phyloP scores from a whole-genome alignment of 2,888 invertebrate species.

The Cyclophora albipunctata region DNA sequence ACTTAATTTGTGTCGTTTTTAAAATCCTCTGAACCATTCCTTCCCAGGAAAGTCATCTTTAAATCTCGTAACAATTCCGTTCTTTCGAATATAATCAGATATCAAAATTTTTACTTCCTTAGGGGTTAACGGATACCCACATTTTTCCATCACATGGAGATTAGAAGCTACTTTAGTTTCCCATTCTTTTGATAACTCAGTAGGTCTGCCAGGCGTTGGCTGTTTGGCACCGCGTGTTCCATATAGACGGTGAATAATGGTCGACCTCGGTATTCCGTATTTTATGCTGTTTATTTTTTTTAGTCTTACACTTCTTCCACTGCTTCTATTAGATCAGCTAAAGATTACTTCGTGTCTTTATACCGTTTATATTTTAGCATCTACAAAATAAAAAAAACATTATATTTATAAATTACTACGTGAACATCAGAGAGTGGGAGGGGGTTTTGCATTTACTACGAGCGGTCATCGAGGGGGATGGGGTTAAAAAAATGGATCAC shows the following conservation, averaged over 20 bases:
- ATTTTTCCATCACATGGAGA: slow-evolving; percentile 12
- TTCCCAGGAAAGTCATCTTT: slow-evolving; percentile 24
- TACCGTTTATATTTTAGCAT: too few relatives aligned
- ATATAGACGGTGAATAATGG: slow-evolving; percentile 12
- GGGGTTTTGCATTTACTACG: too few relatives aligned
- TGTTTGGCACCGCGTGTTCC: slow-evolving; percentile 14
- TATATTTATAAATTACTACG: too few relatives aligned
- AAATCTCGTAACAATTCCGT: slow-evolving; percentile 24
- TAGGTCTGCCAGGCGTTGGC: slow-evolving; percentile 10
- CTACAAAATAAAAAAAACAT: too few relatives aligned
- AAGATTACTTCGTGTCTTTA: too few relatives aligned
- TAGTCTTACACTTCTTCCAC: too few relatives aligned
- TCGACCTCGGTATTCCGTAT: slow-evolving; percentile 10
- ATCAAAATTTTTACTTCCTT: slow-evolving; percentile 5
- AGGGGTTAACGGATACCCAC: slow-evolving; percentile 9
- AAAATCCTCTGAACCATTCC: slow-evolving; percentile 24
- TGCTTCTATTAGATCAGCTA: too few relatives aligned
- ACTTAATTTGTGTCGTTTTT: slow-evolving; percentile 18
- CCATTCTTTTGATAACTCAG: slow-evolving; percentile 9
- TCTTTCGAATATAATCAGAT: slow-evolving; percentile 15
- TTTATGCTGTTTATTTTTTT: slow-evolving; percentile 5
- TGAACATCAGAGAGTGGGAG: too few relatives aligned
- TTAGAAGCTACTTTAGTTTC: slow-evolving; percentile 12
- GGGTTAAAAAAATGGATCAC: too few relatives aligned
- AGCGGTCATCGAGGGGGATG: too few relatives aligned